phyloP scores from a whole-genome alignment of 35 echinoderm and acorn worm species.

The Acanthaster planci region DNA sequence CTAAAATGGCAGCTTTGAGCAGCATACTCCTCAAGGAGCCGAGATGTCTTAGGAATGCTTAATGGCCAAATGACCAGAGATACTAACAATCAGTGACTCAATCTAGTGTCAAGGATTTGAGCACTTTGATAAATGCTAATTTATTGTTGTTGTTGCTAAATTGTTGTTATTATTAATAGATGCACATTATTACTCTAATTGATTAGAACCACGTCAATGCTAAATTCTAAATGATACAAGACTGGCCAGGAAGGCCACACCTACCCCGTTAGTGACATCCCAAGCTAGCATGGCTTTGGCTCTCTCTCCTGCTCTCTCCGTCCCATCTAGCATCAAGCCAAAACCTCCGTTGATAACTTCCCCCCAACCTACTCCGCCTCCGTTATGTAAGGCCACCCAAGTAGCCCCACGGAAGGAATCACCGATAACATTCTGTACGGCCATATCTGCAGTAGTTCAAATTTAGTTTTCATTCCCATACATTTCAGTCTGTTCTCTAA shows the following conservation, averaged over 20 bases:
- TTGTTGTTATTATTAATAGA: too few species aligned
- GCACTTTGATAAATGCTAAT: too few species aligned
- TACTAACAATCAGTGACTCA: too few species aligned
- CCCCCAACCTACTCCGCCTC: constrained; percentile 95
- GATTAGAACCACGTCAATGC: background rate
- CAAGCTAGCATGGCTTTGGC: constrained; percentile 91
- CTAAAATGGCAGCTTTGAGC: too few species aligned
- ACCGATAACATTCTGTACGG: constrained; percentile 96
- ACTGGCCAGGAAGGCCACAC: constrained; percentile 14
- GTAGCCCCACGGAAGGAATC: constrained; percentile 99
- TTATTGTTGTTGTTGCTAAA: too few species aligned
- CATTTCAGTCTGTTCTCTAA: too few species aligned
- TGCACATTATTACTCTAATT: background rate
- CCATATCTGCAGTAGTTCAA: too few species aligned
- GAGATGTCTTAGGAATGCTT: too few species aligned
- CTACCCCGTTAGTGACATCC: constrained; percentile 99
- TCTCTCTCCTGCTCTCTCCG: constrained; percentile 59
- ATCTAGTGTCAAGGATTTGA: too few species aligned
- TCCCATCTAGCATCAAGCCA: constrained; percentile 88
- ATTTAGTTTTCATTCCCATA: too few species aligned
- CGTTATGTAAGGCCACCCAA: constrained; percentile 97
- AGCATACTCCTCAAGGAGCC: too few species aligned
- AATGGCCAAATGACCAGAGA: too few species aligned
- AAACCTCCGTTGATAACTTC: constrained; percentile 98
- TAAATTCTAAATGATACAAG: background rate